These are phyloP conservation scores for Rhinichthys osculus DNA, from an alignment of 2,797 vertebrate genomes.

Conservation along the genomic window DNA sequence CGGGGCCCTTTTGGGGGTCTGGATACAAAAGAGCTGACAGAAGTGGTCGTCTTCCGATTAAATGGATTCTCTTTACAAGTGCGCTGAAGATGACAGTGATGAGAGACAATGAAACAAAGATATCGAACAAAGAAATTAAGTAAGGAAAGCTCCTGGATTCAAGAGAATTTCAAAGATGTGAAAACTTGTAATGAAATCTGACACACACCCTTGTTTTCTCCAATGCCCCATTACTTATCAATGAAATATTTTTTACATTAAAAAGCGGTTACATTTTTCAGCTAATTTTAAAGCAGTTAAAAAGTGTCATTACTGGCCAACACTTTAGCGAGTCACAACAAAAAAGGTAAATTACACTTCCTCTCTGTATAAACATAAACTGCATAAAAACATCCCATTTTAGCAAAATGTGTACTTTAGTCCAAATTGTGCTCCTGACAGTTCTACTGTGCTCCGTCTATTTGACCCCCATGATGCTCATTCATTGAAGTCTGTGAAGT, in stretches of 20 bases:
- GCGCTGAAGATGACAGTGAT: conserved; percentile 73
- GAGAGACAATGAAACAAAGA: conserved; percentile 5
- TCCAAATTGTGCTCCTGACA: no score
- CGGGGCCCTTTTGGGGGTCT: conserved; percentile 86
- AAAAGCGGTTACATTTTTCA: neutral
- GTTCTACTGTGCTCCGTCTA: no score
- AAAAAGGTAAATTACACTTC: neutral
- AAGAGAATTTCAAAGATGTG: neutral
- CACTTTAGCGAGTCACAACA: neutral
- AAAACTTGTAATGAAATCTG: neutral
- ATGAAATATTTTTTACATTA: neutral
- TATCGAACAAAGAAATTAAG: neutral
- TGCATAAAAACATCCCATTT: neutral
- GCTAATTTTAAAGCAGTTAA: neutral
- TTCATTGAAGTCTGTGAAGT: no score
- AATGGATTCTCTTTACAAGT: conserved; percentile 98
- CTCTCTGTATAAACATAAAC: neutral
- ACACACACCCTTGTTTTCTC: neutral
- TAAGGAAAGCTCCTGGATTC: neutral
- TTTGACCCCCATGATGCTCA: no score
- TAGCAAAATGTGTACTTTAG: no score
- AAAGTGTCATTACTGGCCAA: neutral
- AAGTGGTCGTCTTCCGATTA: conserved; percentile 90
- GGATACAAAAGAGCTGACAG: conserved; percentile 73
- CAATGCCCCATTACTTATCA: neutral